Evolutionary conservation across 2,797 vertebrate genomes (phyloP), one percentile per base, ranked within the genome.

Genomic region (Phrynocephalus vlangalii): DNA sequence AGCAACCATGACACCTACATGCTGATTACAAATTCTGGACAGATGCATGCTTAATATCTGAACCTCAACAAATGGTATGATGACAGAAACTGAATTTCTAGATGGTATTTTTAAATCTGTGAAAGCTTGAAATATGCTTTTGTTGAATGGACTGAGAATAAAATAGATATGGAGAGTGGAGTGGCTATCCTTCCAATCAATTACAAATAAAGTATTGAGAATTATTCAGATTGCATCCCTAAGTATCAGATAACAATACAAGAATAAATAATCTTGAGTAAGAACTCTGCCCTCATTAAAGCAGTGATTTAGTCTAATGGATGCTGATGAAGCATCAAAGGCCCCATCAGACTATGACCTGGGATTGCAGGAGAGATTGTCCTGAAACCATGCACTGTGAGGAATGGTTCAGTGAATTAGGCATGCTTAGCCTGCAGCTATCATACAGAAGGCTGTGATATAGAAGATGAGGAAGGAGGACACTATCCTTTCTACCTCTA

Each of bases 61-160:
- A 48, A 63, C 7, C 52, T 6, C 33, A 52, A 80, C 16, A 60
- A 86, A 44, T 18, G 16, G 30, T 26, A 72, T 63, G 22, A 33
- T 22, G 5, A 72, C 28, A 48, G 52, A 86, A 86, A 80, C 0
- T 68, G 6, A 52, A 79, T 75, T 68, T 70, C 30, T 18, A 78
- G 22, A 6, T 68, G 66, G 63, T 16, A 85, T 3, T 67, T 38
- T 6, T 44, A 44, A 86, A 89, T 87, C 13, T 68, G 6, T 38
- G 85, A 33, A 88, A 88, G 28, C n/a, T 33, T 73, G 73, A 50
- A 28, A 26, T 30, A 6, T 24, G 52, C 50, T 50, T 83, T 83
- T 73, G 11, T 13, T 60, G 52, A 30, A 72, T 83, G n/a, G 70
- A 56, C 7, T 13, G n/a, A 60, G 52, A 52, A 71, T 73, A 20